A percentile compares a stretch with the other conserved stretches of the same genome.
Evolutionary conservation across 2,888 invertebrate species (phyloP).

Genomic region (Hemithea aestivaria): DNA sequence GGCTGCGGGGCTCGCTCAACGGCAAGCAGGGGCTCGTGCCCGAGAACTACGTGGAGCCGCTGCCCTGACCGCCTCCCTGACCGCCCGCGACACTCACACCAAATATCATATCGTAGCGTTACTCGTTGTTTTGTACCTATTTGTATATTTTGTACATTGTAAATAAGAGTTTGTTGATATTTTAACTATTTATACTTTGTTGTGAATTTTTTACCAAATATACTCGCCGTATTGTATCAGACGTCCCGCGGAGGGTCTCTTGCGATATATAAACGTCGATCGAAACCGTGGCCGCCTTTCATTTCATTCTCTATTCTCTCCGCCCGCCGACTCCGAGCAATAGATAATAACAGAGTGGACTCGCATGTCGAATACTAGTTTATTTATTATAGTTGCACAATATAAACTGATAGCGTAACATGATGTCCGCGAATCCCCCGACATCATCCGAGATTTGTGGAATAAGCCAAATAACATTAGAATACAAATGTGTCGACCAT

Average conservation of each 20-base stretch:
- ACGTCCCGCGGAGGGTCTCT: constrained; percentile 30
- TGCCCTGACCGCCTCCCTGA: constrained; percentile 70
- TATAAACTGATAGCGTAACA: no score
- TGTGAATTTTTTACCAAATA: constrained; percentile 78
- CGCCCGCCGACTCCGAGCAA: no score
- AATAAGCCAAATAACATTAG: no score
- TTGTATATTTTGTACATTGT: constrained; percentile 74
- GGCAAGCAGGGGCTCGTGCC: constrained; percentile 96
- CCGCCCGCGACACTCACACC: constrained; percentile 19
- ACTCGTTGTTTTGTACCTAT: constrained; percentile 64
- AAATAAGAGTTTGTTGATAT: constrained; percentile 74
- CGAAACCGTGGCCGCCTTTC: constrained; percentile 10
- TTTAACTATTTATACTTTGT: constrained; percentile 75
- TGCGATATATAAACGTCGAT: constrained; percentile 25
- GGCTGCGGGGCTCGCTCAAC: constrained; percentile 96
- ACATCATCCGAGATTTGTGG: no score
- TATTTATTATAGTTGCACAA: no score
- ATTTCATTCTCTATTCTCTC: constrained; percentile 8
- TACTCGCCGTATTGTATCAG: constrained; percentile 42
- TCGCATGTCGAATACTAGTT: no score
- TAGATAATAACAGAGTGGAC: no score
- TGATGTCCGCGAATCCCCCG: no score
- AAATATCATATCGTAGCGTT: constrained; percentile 49
- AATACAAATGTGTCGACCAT: no score
- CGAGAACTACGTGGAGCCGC: constrained; percentile 96